Conservation (phyloP, 2,888 invertebrate species). For the Nudaria mundana region DNA sequence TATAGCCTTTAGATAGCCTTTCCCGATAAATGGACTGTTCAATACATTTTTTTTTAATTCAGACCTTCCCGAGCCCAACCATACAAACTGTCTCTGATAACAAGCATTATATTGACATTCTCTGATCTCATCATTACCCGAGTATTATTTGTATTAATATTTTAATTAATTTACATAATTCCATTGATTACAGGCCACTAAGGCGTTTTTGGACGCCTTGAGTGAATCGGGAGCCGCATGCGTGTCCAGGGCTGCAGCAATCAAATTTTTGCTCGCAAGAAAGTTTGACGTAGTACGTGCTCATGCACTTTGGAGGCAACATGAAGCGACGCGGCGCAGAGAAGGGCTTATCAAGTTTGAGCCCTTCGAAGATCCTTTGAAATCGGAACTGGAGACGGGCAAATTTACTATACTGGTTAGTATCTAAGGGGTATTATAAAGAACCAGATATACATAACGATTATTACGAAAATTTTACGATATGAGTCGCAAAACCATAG, state of each 20-base stretch:
- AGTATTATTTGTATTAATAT: too few species aligned
- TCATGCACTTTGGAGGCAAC: slow-evolving; percentile 94
- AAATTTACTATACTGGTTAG: slow-evolving; percentile 97
- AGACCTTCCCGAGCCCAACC: too few species aligned
- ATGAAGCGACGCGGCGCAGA: slow-evolving; percentile 92
- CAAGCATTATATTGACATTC: too few species aligned
- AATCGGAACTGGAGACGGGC: slow-evolving; percentile 93
- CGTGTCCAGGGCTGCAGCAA: slow-evolving; percentile 92
- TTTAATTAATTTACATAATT: not conserved
- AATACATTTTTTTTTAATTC: too few species aligned
- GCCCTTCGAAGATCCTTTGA: slow-evolving; percentile 90
- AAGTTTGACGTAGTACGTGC: slow-evolving; percentile 97
- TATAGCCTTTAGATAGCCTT: too few species aligned
- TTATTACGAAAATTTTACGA: too few species aligned
- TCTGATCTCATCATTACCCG: too few species aligned
- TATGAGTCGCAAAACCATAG: too few species aligned
- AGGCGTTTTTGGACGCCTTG: slow-evolving; percentile 89
- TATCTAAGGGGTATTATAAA: too few species aligned
- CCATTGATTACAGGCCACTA: slow-evolving; percentile 85
- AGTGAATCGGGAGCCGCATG: slow-evolving; percentile 79
- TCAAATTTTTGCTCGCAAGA: slow-evolving; percentile 95
- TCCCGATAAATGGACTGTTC: too few species aligned
- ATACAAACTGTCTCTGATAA: too few species aligned
- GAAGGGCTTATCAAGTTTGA: slow-evolving; percentile 94
- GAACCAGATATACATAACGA: too few species aligned